Conservation (phyloP, 2,888 invertebrate species). For the Microdon myrmicae region DNA sequence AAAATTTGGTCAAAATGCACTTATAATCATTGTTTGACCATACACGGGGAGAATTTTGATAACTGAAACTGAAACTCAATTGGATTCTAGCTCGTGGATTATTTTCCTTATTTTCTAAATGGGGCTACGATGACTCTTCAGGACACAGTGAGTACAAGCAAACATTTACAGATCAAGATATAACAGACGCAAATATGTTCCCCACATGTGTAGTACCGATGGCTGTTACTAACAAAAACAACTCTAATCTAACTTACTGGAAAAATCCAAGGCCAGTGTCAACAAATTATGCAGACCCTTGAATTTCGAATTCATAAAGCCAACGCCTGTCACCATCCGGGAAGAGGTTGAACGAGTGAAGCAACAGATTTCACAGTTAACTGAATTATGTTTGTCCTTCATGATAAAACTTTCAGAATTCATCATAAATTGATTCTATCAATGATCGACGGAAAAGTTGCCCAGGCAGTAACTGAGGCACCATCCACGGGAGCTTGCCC, state of each 20-base stretch:
- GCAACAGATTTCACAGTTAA: conserved; percentile 10
- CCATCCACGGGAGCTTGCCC: conserved; percentile 6
- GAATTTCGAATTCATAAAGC: conserved; percentile 10
- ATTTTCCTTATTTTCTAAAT: neutral
- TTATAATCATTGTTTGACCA: conserved; percentile 9
- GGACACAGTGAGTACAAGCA: conserved; percentile 8
- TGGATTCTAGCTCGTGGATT: too few species aligned
- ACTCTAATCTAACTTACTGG: conserved; percentile 6
- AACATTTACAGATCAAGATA: conserved; percentile 1
- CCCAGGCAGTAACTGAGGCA: conserved; percentile 14
- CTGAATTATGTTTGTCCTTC: conserved; percentile 5
- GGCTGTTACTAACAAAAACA: neutral
- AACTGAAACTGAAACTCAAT: conserved; percentile 3
- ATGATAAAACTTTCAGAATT: conserved; percentile 12
- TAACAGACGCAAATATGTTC: conserved; percentile 4
- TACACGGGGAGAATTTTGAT: conserved; percentile 4
- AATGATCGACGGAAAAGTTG: conserved; percentile 13
- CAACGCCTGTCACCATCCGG: conserved; percentile 11
- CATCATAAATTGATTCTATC: conserved; percentile 15
- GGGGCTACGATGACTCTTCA: conserved; percentile 9
- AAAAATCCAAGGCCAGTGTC: too few species aligned
- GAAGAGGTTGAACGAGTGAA: conserved; percentile 12
- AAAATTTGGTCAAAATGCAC: conserved; percentile 5
- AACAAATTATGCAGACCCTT: too few species aligned
- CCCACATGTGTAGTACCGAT: conserved; percentile 2